A percentile compares a stretch with the other conserved stretches of the same genome.
phyloP scores from a whole-genome alignment of 2,113 vertebrate species.

The Electrona antarctica region DNA sequence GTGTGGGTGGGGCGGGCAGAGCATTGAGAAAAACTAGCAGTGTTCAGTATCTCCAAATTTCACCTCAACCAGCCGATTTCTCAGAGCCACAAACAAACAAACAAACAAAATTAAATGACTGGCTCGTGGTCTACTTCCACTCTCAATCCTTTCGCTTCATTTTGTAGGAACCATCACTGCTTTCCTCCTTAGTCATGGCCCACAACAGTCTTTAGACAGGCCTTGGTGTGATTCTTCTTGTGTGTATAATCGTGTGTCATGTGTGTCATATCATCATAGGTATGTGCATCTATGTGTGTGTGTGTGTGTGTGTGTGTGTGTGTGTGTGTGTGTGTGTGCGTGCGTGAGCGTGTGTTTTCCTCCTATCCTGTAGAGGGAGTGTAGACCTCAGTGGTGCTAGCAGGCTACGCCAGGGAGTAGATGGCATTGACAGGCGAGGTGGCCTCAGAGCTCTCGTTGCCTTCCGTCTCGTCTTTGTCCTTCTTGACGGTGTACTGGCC shows the following conservation, averaged over 20 bases:
- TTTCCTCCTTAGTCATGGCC: constrained; percentile 12
- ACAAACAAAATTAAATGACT: constrained; percentile 34
- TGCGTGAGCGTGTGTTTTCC: constrained; percentile 28
- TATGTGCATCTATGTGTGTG: constrained; percentile 45
- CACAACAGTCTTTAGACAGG: constrained; percentile 41
- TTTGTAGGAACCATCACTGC: constrained; percentile 35
- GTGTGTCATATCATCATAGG: constrained; percentile 41
- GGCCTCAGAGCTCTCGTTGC: constrained; percentile 97
- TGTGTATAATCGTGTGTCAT: constrained; percentile 43
- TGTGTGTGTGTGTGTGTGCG: constrained; percentile 41
- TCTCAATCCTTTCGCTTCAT: constrained; percentile 17
- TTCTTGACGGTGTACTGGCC: constrained; percentile 99
- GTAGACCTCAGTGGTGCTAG: background rate
- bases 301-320: constrained; percentile 37
- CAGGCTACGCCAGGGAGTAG: constrained; percentile 90
- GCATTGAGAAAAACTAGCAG: constrained; percentile 40
- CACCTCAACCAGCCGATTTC: constrained; percentile 24
- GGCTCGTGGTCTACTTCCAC: constrained; percentile 48
- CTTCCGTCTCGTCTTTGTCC: constrained; percentile 98
- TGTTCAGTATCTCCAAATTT: constrained; percentile 46
- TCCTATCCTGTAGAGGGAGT: background rate
- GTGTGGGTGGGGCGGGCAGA: constrained; percentile 56
- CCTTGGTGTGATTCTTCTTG: constrained; percentile 24
- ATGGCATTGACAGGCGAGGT: constrained; percentile 97
- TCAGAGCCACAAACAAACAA: constrained; percentile 38